Percentiles rank a stretch among this genome's conserved stretches.
phyloP scores from a whole-genome alignment of 2,113 vertebrate genomes.

The Malurus elegans region DNA sequence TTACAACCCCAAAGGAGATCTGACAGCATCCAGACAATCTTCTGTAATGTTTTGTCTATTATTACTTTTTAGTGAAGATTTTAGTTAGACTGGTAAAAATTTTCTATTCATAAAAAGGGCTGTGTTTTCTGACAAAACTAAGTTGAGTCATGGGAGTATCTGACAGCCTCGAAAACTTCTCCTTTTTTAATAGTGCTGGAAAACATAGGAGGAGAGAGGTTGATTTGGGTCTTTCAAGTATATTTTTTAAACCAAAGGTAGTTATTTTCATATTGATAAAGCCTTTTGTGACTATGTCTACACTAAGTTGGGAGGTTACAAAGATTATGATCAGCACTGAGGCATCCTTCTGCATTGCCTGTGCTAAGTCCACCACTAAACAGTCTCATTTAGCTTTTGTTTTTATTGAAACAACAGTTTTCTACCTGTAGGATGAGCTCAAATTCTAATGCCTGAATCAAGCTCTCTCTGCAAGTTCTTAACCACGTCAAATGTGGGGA shows the following conservation, averaged over 20 bases:
- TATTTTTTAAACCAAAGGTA: not conserved
- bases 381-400: not conserved
- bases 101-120: not conserved
- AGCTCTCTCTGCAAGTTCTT: not conserved
- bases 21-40: not conserved
- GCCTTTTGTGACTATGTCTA: not conserved
- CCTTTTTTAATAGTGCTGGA: not conserved
- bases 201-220: not conserved
- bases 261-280: not conserved
- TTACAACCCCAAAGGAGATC: not conserved
- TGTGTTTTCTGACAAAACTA: not conserved
- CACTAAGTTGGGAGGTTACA: not conserved
- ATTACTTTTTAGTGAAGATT: not conserved
- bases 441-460: not conserved
- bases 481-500: rapidly evolving
- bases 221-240: not conserved
- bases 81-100: not conserved
- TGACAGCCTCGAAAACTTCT: not conserved
- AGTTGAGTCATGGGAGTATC: not conserved
- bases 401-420: not conserved
- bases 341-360: not conserved
- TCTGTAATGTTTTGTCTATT: not conserved
- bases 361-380: not conserved
- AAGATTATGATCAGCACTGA: not conserved
- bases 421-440: not conserved